Conservation (phyloP, 2,113 vertebrate species). For the Budorcas taxicolor region DNA sequence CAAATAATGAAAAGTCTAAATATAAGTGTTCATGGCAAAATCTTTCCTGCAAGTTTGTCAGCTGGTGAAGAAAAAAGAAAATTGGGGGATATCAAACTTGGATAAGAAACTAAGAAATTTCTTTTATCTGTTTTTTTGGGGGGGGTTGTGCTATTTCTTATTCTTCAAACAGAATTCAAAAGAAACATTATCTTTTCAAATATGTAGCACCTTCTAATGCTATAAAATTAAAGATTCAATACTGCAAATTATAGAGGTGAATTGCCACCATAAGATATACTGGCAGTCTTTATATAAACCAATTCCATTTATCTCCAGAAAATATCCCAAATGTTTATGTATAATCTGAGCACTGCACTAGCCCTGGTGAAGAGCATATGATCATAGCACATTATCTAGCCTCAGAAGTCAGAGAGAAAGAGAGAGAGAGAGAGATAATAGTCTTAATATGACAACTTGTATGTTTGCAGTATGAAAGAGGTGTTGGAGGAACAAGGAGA, state of each 20-base stretch:
- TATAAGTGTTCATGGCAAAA: not conserved
- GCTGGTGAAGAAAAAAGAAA: not conserved
- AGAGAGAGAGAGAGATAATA: not conserved
- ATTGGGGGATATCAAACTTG: not conserved
- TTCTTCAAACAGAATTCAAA: not conserved
- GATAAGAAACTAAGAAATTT: not conserved
- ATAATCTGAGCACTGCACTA: not conserved
- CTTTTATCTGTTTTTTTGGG: not conserved
- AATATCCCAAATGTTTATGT: not conserved
- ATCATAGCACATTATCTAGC: not conserved
- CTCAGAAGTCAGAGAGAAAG: not conserved
- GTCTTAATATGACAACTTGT: not conserved
- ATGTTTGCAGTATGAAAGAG: not conserved
- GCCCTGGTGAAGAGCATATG: not conserved
- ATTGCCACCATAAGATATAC: not conserved
- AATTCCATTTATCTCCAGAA: not conserved
- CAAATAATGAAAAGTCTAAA: not conserved
- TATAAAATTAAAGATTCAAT: not conserved
- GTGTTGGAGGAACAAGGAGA: not conserved
- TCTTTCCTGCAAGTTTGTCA: not conserved
- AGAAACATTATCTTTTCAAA: not conserved
- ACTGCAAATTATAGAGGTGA: not conserved
- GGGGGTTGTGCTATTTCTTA: not conserved
- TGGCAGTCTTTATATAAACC: not conserved
- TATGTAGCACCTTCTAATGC: not conserved